These are phyloP conservation scores for Trachemys scripta DNA, from an alignment of 2,113 vertebrate species.

Conservation along the genomic window DNA sequence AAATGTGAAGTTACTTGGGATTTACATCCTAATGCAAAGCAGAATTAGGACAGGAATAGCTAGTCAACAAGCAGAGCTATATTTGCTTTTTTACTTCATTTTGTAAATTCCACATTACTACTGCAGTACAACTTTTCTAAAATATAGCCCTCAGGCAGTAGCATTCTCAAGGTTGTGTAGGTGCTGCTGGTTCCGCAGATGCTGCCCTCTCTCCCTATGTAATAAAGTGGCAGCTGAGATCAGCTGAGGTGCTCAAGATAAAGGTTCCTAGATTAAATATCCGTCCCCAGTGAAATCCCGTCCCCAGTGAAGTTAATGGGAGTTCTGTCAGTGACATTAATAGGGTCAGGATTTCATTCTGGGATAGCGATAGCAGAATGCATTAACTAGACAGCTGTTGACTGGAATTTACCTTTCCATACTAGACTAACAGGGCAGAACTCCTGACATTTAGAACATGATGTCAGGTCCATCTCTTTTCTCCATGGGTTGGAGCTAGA, in stretches of 20 bases:
- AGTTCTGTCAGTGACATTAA: background rate
- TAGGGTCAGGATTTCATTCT: slow-evolving; percentile 16
- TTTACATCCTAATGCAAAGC: background rate
- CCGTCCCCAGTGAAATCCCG: background rate
- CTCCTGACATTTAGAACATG: background rate
- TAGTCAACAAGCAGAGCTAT: background rate
- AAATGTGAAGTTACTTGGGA: slow-evolving; percentile 12
- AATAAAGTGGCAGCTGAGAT: background rate
- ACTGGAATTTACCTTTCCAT: background rate
- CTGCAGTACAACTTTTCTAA: background rate
- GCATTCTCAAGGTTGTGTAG: background rate
- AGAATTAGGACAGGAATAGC: background rate
- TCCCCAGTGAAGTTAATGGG: background rate
- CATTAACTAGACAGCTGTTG: background rate
- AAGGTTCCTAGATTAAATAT: background rate
- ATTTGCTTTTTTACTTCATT: background rate
- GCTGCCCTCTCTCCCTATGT: background rate
- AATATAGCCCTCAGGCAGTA: background rate
- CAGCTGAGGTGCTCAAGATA: background rate
- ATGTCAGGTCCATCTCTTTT: background rate
- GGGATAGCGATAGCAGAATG: background rate
- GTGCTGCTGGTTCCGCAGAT: background rate
- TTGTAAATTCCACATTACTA: background rate
- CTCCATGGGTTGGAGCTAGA: background rate
- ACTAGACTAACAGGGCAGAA: background rate